Conservation (phyloP, 2,113 vertebrate genomes). For the Sciurus niger region DNA sequence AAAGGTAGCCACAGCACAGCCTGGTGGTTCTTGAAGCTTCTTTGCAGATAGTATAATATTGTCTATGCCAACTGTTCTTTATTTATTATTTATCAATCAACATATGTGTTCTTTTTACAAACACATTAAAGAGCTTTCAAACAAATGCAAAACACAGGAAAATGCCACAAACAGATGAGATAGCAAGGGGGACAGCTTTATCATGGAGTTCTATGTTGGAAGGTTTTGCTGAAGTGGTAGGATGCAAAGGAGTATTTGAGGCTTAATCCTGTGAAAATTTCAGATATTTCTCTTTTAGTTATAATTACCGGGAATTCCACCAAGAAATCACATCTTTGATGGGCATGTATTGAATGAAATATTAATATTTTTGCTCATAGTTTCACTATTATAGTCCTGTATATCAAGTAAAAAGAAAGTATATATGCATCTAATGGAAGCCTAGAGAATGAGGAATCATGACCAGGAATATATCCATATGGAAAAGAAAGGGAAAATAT, state of each 20-base stretch:
- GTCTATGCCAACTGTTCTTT: slow-evolving; percentile 60
- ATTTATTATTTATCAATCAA: slow-evolving; percentile 71
- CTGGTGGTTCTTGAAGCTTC: slow-evolving; percentile 37
- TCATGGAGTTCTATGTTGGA: background rate
- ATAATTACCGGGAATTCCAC: background rate
- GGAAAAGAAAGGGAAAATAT: slow-evolving; percentile 24
- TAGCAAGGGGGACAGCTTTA: background rate
- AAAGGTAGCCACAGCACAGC: background rate
- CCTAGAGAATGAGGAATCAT: background rate
- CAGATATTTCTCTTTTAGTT: background rate
- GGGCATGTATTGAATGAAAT: background rate
- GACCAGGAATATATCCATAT: background rate
- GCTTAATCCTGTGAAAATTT: background rate
- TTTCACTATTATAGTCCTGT: background rate
- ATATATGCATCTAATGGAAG: background rate
- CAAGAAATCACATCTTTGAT: background rate
- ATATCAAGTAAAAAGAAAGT: slow-evolving; percentile 2
- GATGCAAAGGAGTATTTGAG: background rate
- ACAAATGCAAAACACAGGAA: slow-evolving; percentile 57
- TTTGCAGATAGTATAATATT: slow-evolving; percentile 31
- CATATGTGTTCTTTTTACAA: slow-evolving; percentile 58
- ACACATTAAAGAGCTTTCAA: slow-evolving; percentile 71
- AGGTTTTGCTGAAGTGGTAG: background rate
- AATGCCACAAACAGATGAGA: slow-evolving; percentile 11
- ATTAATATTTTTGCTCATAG: background rate